A percentile compares a stretch with the other conserved stretches of the same genome.
Conservation (phyloP, 2,797 vertebrate species). For the Hybognathus amarus region DNA sequence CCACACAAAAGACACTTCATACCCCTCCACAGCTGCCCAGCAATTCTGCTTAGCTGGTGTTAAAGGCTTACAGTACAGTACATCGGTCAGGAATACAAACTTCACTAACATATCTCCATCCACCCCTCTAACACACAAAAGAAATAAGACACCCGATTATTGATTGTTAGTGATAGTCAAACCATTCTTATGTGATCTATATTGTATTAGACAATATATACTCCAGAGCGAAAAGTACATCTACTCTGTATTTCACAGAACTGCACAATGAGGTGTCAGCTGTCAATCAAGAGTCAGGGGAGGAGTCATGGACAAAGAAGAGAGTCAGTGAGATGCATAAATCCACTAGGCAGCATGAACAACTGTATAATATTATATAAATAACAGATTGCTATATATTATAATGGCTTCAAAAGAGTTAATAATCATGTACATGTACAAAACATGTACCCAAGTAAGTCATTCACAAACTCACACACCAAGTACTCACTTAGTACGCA, state of each 20-base stretch:
- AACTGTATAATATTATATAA: background rate
- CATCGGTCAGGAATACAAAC: constrained; percentile 29
- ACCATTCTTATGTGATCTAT: background rate
- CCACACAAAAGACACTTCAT: constrained; percentile 27
- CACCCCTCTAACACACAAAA: background rate
- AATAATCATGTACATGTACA: background rate
- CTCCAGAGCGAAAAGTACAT: background rate
- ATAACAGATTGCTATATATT: background rate
- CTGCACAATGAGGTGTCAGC: background rate
- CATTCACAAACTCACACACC: background rate
- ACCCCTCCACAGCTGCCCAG: constrained; percentile 10
- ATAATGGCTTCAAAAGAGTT: background rate
- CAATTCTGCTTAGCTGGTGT: constrained; percentile 27
- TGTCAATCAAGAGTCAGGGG: constrained; percentile 24
- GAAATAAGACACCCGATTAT: background rate
- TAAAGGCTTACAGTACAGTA: constrained; percentile 14
- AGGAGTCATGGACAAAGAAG: constrained; percentile 34
- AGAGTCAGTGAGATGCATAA: background rate
- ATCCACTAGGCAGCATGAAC: constrained; percentile 7
- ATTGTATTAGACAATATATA: background rate
- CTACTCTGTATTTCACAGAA: constrained; percentile 3
- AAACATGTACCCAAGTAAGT: background rate
- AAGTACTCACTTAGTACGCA: constrained; percentile 3
- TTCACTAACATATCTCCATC: background rate
- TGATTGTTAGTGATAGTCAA: background rate